Conservation (phyloP, 1,140 invertebrate species). For the Cecropterus lyciades region DNA sequence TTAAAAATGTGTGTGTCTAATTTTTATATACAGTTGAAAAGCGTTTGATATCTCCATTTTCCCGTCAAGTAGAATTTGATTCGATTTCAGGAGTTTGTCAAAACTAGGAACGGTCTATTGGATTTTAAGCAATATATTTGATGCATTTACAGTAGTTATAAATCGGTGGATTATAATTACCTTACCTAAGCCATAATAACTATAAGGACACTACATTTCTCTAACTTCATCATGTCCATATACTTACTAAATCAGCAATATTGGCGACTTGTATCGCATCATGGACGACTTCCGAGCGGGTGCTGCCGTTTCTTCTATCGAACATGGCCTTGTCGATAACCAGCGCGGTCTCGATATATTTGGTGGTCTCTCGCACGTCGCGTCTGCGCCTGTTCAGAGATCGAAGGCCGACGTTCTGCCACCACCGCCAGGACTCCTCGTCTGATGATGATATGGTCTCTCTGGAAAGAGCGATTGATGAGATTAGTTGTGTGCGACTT, state of each 20-base stretch:
- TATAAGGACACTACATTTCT: too few species aligned
- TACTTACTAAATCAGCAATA: conserved; percentile 96
- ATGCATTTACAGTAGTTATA: too few species aligned
- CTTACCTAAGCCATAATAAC: too few species aligned
- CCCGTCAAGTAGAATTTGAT: too few species aligned
- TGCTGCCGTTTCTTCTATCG: conserved; percentile 95
- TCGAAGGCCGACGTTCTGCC: conserved; percentile 61
- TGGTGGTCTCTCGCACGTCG: conserved; percentile 94
- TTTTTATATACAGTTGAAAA: too few species aligned
- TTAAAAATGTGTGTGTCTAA: too few species aligned
- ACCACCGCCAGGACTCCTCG: conserved; percentile 69
- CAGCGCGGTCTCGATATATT: conserved; percentile 96
- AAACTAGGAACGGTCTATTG: too few species aligned
- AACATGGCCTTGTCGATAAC: conserved; percentile 98
- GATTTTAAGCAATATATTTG: too few species aligned
- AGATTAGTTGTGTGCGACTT: background rate
- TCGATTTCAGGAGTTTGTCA: too few species aligned
- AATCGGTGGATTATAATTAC: too few species aligned
- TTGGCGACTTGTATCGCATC: conserved; percentile 98
- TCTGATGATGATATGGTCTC: conserved; percentile 46
- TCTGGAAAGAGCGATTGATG: conserved; percentile 4
- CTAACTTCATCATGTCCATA: background rate
- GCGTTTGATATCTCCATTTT: too few species aligned
- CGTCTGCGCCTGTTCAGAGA: conserved; percentile 82
- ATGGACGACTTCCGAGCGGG: conserved; percentile 94